Base-by-base conservation (phyloP, 2,797 vertebrate genomes). In the Phrynocephalus guinanensis region DNA sequence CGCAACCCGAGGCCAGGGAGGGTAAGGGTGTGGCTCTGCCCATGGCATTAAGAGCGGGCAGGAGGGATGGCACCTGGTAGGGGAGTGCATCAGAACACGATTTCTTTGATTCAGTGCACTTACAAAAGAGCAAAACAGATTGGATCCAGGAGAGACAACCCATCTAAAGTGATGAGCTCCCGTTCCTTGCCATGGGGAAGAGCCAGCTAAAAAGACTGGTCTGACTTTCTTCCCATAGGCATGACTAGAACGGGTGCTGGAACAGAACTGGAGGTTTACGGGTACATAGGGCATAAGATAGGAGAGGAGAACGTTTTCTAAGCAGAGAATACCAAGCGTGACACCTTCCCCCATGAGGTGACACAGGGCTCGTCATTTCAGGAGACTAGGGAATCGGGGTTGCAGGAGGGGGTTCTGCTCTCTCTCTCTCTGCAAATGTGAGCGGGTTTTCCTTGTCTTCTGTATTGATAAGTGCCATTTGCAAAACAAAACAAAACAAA, bases 381-480 rank as follows among this genome's bases (percentile, higher is more conserved):
- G 33, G 30, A 84, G 26, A 48, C 33, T 75, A n/a, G 44, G 28
- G 72, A 26, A 24, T 5, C 24, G 56, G 60, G 56, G 44, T 56
- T 81, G 60, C 6, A 63, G 63, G 22, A 77, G 66, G 72, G 38
- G 48, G 38, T 44, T 48, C 30, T 67, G n/a, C 77, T 38, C 52
- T 11, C 56, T 81, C 70, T 30, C 56, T 81, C 70, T 60, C 77
- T 30, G 26, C n/a, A 48, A 85, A 68, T 68, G 8, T 76, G 52
- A 67, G 28, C 75, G 3, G 66, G 44, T 83, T 18, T 71, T 82
- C 75, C 28, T 10, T 48, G 68, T 86, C 33, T 66, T 80, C 77
- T 85, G 18, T 75, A 76, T 38, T 81, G 50, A 38, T 90, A 85
- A 90, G 89, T 90, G 86, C 86, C 86, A 82, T 85, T 72, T 84